Conservation (phyloP, 2,113 vertebrate genomes). For the Dermatemys mawii region DNA sequence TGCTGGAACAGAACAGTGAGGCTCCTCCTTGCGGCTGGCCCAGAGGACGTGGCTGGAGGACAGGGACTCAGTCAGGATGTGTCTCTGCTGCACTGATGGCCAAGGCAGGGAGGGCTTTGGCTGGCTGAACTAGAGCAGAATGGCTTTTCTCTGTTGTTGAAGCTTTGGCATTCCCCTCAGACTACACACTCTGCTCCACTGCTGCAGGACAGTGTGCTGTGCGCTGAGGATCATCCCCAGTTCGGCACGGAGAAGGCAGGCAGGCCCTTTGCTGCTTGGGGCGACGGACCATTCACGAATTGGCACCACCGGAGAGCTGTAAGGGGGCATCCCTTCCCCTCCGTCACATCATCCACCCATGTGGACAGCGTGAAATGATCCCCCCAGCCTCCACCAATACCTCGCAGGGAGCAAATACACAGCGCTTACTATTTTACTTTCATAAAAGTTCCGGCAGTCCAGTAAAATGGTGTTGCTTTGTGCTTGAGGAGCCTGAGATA, state of each 20-base stretch:
- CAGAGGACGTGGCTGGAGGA: not conserved
- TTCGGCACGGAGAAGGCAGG: not conserved
- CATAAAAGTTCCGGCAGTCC: slow-evolving; percentile 98
- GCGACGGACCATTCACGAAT: not conserved
- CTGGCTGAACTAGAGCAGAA: not conserved
- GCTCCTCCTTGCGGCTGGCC: too few species aligned
- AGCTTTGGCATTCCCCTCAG: not conserved
- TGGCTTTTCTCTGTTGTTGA: not conserved
- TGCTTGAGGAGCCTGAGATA: slow-evolving; percentile 76
- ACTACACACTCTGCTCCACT: not conserved
- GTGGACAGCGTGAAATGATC: not conserved
- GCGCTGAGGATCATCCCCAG: fast-evolving
- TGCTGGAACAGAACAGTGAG: not conserved
- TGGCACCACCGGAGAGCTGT: not conserved
- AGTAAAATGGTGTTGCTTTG: slow-evolving; percentile 87
- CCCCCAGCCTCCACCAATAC: not conserved
- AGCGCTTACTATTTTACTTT: slow-evolving; percentile 96
- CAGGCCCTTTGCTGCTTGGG: not conserved
- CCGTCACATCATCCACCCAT: not conserved
- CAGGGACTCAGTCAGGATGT: not conserved
- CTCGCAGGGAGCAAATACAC: not conserved
- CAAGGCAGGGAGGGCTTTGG: not conserved
- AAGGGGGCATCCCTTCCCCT: not conserved
- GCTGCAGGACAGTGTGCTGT: too few species aligned
- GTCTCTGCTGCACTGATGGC: not conserved